Base-by-base conservation (phyloP, 2,797 vertebrate genomes). In the Helicolenus hilgendorfi region DNA sequence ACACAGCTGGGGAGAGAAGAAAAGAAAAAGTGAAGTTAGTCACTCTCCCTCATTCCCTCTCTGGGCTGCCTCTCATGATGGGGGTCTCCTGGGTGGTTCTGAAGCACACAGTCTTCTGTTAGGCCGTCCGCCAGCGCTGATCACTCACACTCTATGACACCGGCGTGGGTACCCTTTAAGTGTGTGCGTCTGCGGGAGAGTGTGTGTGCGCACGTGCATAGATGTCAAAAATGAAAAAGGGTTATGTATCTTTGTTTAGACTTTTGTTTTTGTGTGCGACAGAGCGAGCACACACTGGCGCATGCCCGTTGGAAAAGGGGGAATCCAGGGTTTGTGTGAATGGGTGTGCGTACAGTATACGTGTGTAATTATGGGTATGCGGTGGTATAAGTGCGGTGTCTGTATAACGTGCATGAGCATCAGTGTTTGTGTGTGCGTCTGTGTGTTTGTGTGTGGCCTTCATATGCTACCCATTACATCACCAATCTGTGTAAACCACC, bases 1-100 rank as follows among this genome's bases (percentile, higher is more conserved):
- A 95, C 97, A 97, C 97, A 98, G 97, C 97, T 98, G 97, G 97
- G 96, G 94, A 96, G 94, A 97, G 97, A 98, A 97, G 96, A 97
- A 97, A 97, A 97, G 97, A 98, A 97, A 97, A 97, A 97, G 97
- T 97, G 96, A 97, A 97, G 96, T 98, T 98, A 98, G 97, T 98
- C 97, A 98, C 97, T 98, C 97, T 97, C 96, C 95, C 95, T 97
- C 95, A 73, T 96, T 94, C 89, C 89, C 94, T 90, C 89, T 82
- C 64, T 20, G 64, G 85, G 93, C 92, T 91, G 91, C 83, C 81
- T 93, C 92, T 95, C 89, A 92, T 95, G 94, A 97, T 97, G 97
- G 97, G 97, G 97, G 97, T 97, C 97, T 97, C 94, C 92, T 96
- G 97, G 96, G 96, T 97, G 96, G 97, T 95, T 96, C 95, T 93